A percentile compares a stretch with the other conserved stretches of the same genome.
Evolutionary conservation across 2,113 vertebrate genomes (phyloP).

Genomic region (Hippocampus comes): DNA sequence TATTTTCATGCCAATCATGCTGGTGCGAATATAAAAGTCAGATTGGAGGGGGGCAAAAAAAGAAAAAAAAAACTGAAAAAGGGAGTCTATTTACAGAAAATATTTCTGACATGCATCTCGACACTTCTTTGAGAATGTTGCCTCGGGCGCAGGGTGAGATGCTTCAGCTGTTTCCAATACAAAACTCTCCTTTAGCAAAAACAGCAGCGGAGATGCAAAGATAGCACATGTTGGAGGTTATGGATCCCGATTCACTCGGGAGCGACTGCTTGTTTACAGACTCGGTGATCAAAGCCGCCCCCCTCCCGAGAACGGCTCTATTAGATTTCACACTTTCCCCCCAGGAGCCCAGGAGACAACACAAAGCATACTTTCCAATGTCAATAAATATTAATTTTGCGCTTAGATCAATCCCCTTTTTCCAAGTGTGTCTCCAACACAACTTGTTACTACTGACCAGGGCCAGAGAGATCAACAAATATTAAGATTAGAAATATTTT

Average conservation of each 20-base stretch:
- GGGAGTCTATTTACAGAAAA: constrained; percentile 37
- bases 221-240: constrained; percentile 69
- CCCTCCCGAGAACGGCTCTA: constrained; percentile 71
- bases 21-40: not conserved
- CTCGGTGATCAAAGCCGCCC: constrained; percentile 73
- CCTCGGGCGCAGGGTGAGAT: constrained; percentile 69
- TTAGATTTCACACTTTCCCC: constrained; percentile 77
- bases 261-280: constrained; percentile 72
- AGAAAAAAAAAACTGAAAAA: not conserved
- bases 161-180: constrained; percentile 79
- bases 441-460: constrained; percentile 42
- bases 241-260: constrained; percentile 68
- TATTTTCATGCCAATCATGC: not conserved
- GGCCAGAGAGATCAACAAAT: constrained; percentile 15
- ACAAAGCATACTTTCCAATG: constrained; percentile 69
- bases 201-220: constrained; percentile 75
- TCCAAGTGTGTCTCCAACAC: constrained; percentile 37
- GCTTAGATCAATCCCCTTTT: constrained; percentile 55
- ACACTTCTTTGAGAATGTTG: constrained; percentile 68
- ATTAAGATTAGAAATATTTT: constrained; percentile 13
- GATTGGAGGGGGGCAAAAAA: no score
- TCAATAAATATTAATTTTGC: constrained; percentile 71
- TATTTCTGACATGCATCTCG: constrained; percentile 36
- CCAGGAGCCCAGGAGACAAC: constrained; percentile 61
- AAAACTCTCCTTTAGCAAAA: constrained; percentile 68